Conservation (phyloP, 1,140 invertebrate genomes). For the Scaptomyza graminum region DNA sequence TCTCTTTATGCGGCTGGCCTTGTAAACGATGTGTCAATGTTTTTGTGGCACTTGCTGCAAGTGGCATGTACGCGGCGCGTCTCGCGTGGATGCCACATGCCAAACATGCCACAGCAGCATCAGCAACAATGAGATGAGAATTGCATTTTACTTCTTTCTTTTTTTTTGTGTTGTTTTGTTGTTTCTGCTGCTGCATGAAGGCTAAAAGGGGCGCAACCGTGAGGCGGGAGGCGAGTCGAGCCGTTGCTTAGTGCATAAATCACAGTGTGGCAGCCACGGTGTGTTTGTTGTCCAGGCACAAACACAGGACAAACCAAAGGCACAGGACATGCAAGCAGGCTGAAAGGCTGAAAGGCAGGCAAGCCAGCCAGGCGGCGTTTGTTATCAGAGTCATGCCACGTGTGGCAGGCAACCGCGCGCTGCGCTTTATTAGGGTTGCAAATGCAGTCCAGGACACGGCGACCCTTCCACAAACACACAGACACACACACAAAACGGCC, state of each 20-base stretch:
- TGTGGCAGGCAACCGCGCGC: constrained; percentile 54
- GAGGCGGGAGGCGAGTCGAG: constrained; percentile 18
- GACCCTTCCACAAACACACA: constrained; percentile 30
- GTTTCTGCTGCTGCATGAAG: too few species aligned
- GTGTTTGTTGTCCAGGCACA: constrained; percentile 6
- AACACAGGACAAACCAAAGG: constrained; percentile 16
- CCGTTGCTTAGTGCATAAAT: constrained; percentile 75
- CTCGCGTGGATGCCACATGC: constrained; percentile 47
- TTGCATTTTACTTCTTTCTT: constrained; percentile 28
- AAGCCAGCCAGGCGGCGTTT: constrained; percentile 10
- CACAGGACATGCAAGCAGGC: not conserved
- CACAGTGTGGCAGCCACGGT: constrained; percentile 42
- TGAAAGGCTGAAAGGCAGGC: too few species aligned
- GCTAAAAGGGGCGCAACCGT: not conserved
- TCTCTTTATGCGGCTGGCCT: constrained; percentile 26
- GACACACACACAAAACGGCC: not conserved
- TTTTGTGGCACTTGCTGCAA: constrained; percentile 49
- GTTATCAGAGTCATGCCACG: constrained; percentile 68
- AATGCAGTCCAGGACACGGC: constrained; percentile 46
- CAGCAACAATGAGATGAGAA: constrained; percentile 18
- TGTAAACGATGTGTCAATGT: constrained; percentile 51
- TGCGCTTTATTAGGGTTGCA: constrained; percentile 77
- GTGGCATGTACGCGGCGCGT: constrained; percentile 40
- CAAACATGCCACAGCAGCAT: constrained; percentile 44
- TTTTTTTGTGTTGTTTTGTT: too few species aligned